Base-by-base conservation (phyloP, 37 sponge, comb jelly and placozoan genomes). In the Spongia lamella region DNA sequence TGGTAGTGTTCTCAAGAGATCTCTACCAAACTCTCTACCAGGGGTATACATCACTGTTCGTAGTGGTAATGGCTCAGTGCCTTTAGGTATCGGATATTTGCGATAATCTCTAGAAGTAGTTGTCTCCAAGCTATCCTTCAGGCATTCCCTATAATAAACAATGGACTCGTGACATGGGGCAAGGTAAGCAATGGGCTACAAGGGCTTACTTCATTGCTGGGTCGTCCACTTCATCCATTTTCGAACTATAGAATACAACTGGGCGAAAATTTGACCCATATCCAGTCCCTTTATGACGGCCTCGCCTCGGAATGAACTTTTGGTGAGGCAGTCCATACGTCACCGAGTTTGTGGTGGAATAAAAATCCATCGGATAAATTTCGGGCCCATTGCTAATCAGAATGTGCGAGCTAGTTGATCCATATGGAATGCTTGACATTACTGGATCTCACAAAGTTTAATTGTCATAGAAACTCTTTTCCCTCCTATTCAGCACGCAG, bases 181-280 rank as follows among this genome's bases (percentile, higher is more conserved):
- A n/a, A 53, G 22, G 21, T 27, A 26, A 43, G 22, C 55, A 15
- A 56, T 61, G 16, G 49, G 27, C 21, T 20, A 66, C 30, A 72
- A 36, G 14, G 20, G 5, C 1, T 80, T 61, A 96, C 92, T 84
- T 81, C 69, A 97, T 73, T 1, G 59, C 62, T 33, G 95, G 93
- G 38, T 94, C 92, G 51, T 97, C 95, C 24, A 82, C 35, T 16
- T 60, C 34, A 61, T 97, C 99, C 71, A 89, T 16, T 16, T 76
- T 38, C 9, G 80, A 38, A 35, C 65, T 90, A 79, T 97, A 97
- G 74, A 76, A 89, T 27, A 94, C 68, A 15, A 88, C 71, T 17
- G 99, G 95, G 29, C 95, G 62, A 64, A 92, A 94, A 76, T 97
- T 97, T 24, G 93, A 67, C 25, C 49, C 71, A 72, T 94, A 97